These are phyloP conservation scores for Papilio xuthus DNA, from an alignment of 1,140 invertebrate species.

Conservation along the genomic window DNA sequence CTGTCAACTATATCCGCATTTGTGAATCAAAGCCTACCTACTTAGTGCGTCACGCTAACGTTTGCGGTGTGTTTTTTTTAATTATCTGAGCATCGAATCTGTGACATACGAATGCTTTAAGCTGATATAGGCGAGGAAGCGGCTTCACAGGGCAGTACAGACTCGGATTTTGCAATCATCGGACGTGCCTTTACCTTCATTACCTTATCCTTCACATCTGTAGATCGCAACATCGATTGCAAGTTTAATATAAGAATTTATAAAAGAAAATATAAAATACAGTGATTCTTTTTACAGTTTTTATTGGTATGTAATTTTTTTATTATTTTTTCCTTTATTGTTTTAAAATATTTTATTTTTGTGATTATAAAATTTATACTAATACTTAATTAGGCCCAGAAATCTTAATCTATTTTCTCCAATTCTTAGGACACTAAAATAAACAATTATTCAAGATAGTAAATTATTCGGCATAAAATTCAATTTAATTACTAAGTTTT, in stretches of 20 bases:
- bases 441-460: too few species aligned
- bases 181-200: constrained; percentile 1
- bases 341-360: neutral
- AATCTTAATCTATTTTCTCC: too few species aligned
- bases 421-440: too few species aligned
- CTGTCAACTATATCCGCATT: neutral
- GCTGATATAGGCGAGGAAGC: constrained; percentile 19
- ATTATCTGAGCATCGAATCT: constrained; percentile 7
- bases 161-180: neutral
- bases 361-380: too few species aligned
- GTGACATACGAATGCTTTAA: too few species aligned
- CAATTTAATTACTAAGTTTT: too few species aligned
- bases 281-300: neutral
- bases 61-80: neutral
- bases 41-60: neutral
- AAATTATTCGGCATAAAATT: too few species aligned
- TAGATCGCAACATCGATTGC: neutral
- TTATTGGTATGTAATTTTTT: constrained; percentile 18
- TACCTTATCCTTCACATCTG: neutral
- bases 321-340: neutral
- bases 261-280: neutral
- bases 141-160: neutral
- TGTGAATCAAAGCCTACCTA: neutral
- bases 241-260: neutral
- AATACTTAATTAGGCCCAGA: too few species aligned